phyloP scores from a whole-genome alignment of 2,888 invertebrate species.

The Pomacea canaliculata region DNA sequence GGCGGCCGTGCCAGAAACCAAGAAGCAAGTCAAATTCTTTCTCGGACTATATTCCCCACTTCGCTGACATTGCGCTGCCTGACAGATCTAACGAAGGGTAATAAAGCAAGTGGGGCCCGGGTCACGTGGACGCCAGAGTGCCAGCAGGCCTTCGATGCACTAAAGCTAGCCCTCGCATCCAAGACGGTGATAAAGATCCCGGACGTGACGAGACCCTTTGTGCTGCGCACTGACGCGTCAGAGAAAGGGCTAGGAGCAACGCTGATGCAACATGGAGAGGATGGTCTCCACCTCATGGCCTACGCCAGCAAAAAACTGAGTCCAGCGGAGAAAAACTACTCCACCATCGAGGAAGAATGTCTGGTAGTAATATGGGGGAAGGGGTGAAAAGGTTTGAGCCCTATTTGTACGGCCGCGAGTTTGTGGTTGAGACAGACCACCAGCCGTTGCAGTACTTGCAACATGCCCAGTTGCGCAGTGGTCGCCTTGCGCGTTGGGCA shows the following conservation, averaged over 20 bases:
- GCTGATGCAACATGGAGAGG: constrained; percentile 1
- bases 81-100: constrained; percentile 9
- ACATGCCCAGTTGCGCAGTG: neutral
- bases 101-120: too few species aligned
- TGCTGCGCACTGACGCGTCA: constrained; percentile 17
- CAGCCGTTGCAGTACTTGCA: neutral
- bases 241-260: constrained; percentile 16
- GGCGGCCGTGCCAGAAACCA: too few species aligned
- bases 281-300: neutral
- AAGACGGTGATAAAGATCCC: neutral
- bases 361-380: constrained; percentile 1
- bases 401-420: neutral
- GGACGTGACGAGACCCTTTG: constrained; percentile 4
- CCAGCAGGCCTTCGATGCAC: too few species aligned
- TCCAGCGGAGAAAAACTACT: neutral
- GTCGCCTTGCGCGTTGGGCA: too few species aligned
- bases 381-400: neutral
- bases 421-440: neutral
- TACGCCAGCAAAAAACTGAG: constrained; percentile 12
- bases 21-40: neutral
- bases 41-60: constrained; percentile 8
- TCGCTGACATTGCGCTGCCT: constrained; percentile 8
- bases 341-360: constrained; percentile 8
- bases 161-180: too few species aligned
- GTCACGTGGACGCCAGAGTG: neutral